A percentile compares a stretch with the other conserved stretches of the same genome.
These are phyloP conservation scores for Peromyscus polionotus DNA, from an alignment of 2,113 vertebrate species.

Conservation along the genomic window DNA sequence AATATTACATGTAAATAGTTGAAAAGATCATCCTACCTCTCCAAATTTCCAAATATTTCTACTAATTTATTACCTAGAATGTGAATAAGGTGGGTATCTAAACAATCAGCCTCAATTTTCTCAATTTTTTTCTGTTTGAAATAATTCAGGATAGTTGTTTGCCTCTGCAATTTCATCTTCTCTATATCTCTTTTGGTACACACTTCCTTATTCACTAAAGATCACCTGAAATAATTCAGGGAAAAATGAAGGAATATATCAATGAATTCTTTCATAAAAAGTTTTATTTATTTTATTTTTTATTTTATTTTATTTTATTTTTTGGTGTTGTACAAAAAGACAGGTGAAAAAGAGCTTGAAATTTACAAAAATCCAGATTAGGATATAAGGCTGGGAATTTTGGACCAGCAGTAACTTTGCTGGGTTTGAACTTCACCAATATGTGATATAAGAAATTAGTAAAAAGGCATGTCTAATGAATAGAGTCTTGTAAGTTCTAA, in stretches of 20 bases:
- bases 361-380: conserved; percentile 22
- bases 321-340: not conserved
- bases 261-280: not conserved
- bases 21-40: not conserved
- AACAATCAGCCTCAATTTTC: not conserved
- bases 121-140: not conserved
- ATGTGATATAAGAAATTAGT: not conserved
- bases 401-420: not conserved
- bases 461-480: not conserved
- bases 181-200: not conserved
- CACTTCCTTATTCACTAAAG: not conserved
- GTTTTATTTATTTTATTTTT: not conserved
- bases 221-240: not conserved
- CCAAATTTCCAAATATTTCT: not conserved
- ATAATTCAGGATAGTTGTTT: not conserved
- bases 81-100: not conserved
- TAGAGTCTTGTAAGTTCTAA: not conserved
- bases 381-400: not conserved
- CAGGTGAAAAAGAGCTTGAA: not conserved
- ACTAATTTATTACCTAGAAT: not conserved
- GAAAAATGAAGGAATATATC: not conserved
- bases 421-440: not conserved
- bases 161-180: not conserved
- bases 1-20: not conserved
- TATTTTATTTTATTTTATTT: too few relatives aligned